Percentiles rank a stretch among this genome's conserved stretches.
phyloP scores from a whole-genome alignment of 2,797 vertebrate genomes.

The Tadarida brasiliensis region DNA sequence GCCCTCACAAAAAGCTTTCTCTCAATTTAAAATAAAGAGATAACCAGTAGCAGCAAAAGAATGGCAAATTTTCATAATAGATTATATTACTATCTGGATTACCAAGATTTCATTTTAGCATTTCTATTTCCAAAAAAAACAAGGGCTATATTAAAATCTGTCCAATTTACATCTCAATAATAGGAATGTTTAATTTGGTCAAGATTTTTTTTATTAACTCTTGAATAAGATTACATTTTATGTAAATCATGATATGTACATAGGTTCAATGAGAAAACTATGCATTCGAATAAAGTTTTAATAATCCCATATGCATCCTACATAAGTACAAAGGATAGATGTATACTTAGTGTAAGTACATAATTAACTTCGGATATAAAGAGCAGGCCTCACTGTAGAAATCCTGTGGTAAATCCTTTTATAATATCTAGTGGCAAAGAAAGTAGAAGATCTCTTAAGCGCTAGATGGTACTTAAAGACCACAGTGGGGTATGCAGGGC shows the following conservation, averaged over 20 bases:
- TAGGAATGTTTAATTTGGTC: conserved; percentile 46
- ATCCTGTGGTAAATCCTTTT: neutral
- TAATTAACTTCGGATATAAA: conserved; percentile 10
- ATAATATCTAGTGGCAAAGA: neutral
- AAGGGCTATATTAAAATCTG: conserved; percentile 7
- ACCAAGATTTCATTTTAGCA: conserved; percentile 19
- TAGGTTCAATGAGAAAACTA: conserved; percentile 15
- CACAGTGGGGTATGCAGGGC: accelerated
- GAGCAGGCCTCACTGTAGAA: conserved; percentile 26
- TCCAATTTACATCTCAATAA: conserved; percentile 39
- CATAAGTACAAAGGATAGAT: neutral
- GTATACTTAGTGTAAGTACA: neutral
- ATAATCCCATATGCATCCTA: neutral
- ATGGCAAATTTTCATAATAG: conserved; percentile 29
- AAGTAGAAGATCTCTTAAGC: neutral
- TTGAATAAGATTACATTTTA: conserved; percentile 28
- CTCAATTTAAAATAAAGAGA: conserved; percentile 32
- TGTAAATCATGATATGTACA: neutral
- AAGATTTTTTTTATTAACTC: conserved; percentile 48
- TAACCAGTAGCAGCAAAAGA: conserved; percentile 16
- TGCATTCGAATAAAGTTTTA: neutral
- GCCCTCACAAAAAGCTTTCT: conserved; percentile 37
- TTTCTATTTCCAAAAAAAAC: conserved; percentile 51
- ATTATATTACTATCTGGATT: conserved; percentile 52
- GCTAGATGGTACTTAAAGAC: conserved; percentile 18